A percentile compares a stretch with the other conserved stretches of the same genome.
Conservation (phyloP, 2,797 vertebrate species). For the Erithacus rubecula region DNA sequence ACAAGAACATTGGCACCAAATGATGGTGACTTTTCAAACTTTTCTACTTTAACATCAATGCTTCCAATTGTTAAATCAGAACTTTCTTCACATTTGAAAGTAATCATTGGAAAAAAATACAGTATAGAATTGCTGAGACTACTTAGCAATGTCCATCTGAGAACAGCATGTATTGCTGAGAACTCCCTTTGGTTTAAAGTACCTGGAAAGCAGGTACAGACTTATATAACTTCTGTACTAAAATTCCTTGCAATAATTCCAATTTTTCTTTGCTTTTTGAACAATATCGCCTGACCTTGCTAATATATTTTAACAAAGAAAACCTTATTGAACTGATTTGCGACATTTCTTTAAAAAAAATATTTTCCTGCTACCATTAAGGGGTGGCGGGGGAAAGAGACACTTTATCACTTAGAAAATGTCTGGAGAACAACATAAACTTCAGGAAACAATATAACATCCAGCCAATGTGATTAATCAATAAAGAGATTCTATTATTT, state of each 20-base stretch:
- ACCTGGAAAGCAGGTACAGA: background rate
- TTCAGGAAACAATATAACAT: background rate
- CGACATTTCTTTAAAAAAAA: background rate
- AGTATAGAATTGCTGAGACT: background rate
- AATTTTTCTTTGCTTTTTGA: background rate
- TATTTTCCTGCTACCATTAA: background rate
- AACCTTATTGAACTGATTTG: background rate
- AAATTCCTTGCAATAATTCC: background rate
- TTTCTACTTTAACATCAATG: background rate
- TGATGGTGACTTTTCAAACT: background rate
- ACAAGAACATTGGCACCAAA: background rate
- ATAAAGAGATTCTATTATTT: background rate
- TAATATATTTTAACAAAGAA: background rate
- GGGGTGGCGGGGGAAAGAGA: no score
- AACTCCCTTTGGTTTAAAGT: background rate
- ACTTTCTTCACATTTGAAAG: background rate
- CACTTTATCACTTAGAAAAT: background rate
- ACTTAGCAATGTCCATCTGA: background rate
- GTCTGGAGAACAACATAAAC: background rate
- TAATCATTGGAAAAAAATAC: background rate
- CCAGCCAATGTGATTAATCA: background rate
- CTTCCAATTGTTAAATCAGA: background rate
- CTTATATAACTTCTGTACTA: background rate
- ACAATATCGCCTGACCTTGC: background rate
- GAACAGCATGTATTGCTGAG: background rate